Conservation (phyloP, 1,140 invertebrate species). For the Berghia stephanieae region DNA sequence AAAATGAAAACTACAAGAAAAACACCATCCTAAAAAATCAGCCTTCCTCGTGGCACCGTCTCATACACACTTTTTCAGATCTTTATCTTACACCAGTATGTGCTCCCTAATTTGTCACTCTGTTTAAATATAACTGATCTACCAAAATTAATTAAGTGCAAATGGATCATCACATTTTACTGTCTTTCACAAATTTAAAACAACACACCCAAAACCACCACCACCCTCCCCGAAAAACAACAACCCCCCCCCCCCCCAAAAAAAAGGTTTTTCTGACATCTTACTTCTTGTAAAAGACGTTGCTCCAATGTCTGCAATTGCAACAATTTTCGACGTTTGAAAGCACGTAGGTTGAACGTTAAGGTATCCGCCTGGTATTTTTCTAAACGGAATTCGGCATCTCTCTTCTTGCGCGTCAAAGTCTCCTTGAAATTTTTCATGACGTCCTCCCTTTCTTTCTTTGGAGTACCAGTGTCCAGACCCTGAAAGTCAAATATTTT, state of each 20-base stretch:
- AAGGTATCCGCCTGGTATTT: constrained; percentile 90
- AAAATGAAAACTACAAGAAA: too few species aligned
- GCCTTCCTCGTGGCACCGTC: too few species aligned
- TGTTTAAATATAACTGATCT: too few species aligned
- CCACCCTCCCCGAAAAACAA: too few species aligned
- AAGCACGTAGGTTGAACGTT: constrained; percentile 91
- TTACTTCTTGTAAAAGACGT: constrained; percentile 87
- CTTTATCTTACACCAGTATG: too few species aligned
- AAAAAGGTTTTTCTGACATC: not conserved
- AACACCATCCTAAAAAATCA: too few species aligned
- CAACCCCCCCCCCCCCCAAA: not conserved
- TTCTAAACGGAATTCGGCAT: constrained; percentile 86
- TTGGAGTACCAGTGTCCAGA: constrained; percentile 89
- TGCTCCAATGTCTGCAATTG: constrained; percentile 89
- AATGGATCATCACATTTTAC: too few species aligned
- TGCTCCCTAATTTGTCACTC: too few species aligned
- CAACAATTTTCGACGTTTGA: constrained; percentile 88
- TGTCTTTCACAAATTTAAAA: too few species aligned
- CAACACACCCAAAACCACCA: too few species aligned
- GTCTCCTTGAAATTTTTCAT: constrained; percentile 86
- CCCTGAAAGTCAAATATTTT: constrained; percentile 71
- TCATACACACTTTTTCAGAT: too few species aligned
- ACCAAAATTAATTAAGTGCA: too few species aligned
- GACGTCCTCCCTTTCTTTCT: constrained; percentile 87
- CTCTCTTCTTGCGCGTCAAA: constrained; percentile 87